A percentile compares a stretch with the other conserved stretches of the same genome.
phyloP scores from a whole-genome alignment of 1,140 invertebrate species.

The Drosophila ercepeae region DNA sequence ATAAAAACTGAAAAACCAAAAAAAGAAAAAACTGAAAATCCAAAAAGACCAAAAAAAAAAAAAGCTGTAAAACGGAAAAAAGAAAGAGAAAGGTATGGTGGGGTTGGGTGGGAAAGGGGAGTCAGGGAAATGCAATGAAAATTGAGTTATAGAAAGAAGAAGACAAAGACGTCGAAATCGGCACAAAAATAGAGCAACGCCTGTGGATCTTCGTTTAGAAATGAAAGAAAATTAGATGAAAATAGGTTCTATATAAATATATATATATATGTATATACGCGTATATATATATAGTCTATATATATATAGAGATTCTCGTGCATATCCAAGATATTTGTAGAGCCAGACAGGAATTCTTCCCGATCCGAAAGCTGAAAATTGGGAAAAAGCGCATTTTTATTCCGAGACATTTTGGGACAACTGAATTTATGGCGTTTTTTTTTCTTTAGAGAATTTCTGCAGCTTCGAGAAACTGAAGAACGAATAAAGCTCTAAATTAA shows the following conservation, averaged over 20 bases:
- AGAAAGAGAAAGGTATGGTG: not conserved
- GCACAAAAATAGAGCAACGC: slow-evolving; percentile 73
- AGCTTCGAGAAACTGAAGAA: not conserved
- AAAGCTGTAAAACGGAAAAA: slow-evolving; percentile 34
- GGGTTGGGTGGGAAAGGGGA: not conserved
- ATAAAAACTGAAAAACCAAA: slow-evolving; percentile 34
- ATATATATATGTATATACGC: slow-evolving; percentile 10
- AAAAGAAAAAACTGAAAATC: slow-evolving; percentile 29
- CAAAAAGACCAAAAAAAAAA: slow-evolving; percentile 6
- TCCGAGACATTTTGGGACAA: slow-evolving; percentile 59
- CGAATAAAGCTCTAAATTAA: not conserved
- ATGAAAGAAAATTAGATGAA: slow-evolving; percentile 79
- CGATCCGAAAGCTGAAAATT: slow-evolving; percentile 46
- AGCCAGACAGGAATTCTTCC: slow-evolving; percentile 69
- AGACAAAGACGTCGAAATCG: slow-evolving; percentile 50
- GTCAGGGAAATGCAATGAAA: slow-evolving; percentile 48
- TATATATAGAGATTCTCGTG: slow-evolving; percentile 47
- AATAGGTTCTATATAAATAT: slow-evolving; percentile 72
- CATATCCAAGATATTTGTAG: slow-evolving; percentile 53
- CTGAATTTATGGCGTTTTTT: slow-evolving; percentile 57
- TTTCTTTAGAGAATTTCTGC: slow-evolving; percentile 28
- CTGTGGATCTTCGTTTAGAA: slow-evolving; percentile 69
- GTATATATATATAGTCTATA: slow-evolving; percentile 9
- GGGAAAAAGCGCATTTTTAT: slow-evolving; percentile 41
- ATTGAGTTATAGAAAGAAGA: slow-evolving; percentile 68